A percentile compares a stretch with the other conserved stretches of the same genome.
These are phyloP conservation scores for Myotis davidii DNA, from an alignment of 2,113 vertebrate species.

Conservation along the genomic window DNA sequence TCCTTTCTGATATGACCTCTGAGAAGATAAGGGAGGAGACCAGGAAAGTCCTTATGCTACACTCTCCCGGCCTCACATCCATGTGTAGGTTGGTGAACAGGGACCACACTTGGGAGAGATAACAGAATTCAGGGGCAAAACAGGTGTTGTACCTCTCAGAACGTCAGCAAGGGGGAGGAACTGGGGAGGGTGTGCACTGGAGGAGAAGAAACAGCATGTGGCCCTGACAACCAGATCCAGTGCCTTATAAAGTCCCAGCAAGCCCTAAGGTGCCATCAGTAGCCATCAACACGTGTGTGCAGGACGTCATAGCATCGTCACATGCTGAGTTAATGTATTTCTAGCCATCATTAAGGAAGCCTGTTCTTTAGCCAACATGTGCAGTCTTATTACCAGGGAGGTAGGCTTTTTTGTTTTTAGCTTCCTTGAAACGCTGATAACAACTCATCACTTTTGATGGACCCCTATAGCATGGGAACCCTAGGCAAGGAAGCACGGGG, in stretches of 20 bases:
- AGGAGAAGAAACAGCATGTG: background rate
- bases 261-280: background rate
- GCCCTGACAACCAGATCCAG: background rate
- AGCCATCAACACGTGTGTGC: background rate
- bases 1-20: background rate
- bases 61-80: background rate
- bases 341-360: background rate
- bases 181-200: background rate
- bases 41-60: background rate
- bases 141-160: background rate
- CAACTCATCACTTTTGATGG: background rate
- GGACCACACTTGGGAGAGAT: background rate
- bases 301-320: background rate
- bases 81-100: background rate
- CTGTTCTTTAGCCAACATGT: background rate
- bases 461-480: background rate
- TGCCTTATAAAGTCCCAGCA: background rate
- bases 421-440: conserved; percentile 44
- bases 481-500: background rate
- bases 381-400: background rate
- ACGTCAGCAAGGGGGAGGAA: background rate
- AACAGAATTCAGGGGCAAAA: background rate
- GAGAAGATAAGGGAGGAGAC: background rate
- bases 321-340: background rate
- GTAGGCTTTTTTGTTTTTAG: background rate